phyloP scores from a whole-genome alignment of 2,888 invertebrate species.

The Lasioglossum zephyrum region DNA sequence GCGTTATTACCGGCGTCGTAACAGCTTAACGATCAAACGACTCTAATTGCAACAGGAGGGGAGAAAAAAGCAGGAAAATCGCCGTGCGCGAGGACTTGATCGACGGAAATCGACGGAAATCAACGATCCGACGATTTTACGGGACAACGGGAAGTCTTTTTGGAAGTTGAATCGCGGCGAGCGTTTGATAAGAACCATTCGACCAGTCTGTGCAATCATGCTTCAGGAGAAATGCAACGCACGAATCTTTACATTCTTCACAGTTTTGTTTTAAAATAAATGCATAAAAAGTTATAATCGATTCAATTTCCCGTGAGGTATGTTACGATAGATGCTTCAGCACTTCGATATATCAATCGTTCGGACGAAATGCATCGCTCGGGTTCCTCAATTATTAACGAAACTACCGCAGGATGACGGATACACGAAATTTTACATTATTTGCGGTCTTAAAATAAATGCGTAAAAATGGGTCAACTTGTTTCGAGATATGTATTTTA shows the following conservation, averaged over 20 bases:
- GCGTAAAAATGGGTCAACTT: neutral
- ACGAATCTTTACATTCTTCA: too few species aligned
- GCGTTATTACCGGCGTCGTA: slow-evolving; percentile 30
- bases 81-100: slow-evolving; percentile 9
- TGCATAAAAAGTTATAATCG: too few species aligned
- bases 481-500: neutral
- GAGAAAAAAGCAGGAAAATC: neutral
- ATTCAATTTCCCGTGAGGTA: too few species aligned
- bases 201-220: too few species aligned
- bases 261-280: too few species aligned
- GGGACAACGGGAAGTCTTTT: neutral
- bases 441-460: neutral
- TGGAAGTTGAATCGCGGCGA: neutral
- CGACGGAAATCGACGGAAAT: slow-evolving; percentile 17
- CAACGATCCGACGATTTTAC: neutral
- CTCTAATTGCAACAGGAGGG: slow-evolving; percentile 5
- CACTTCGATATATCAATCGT: too few species aligned
- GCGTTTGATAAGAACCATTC: neutral
- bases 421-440: neutral
- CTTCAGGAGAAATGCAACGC: too few species aligned
- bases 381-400: too few species aligned
- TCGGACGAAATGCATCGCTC: too few species aligned
- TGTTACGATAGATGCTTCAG: too few species aligned
- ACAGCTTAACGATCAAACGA: slow-evolving; percentile 12
- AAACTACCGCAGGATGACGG: neutral